These are phyloP conservation scores for Pseudopleuronectes americanus DNA, from an alignment of 2,797 vertebrate genomes.

Conservation along the genomic window DNA sequence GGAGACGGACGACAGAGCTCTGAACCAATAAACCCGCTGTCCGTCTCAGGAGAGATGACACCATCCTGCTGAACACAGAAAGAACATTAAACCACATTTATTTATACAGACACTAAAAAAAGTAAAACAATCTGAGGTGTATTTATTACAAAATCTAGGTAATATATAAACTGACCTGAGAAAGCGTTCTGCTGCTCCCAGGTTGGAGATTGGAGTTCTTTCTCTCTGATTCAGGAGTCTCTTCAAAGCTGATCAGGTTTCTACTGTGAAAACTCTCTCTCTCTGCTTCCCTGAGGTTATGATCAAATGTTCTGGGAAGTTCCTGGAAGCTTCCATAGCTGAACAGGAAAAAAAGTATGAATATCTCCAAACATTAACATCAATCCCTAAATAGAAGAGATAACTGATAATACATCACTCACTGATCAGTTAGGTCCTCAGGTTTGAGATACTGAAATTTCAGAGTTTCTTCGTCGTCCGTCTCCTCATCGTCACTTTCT, in stretches of 20 bases:
- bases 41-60: slow-evolving; percentile 90
- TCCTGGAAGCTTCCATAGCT: slow-evolving; percentile 84
- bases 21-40: slow-evolving; percentile 95
- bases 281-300: slow-evolving; percentile 49
- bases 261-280: slow-evolving; percentile 49
- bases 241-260: slow-evolving; percentile 79
- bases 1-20: slow-evolving; percentile 88
- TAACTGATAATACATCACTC: slow-evolving; percentile 58
- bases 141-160: too few species aligned
- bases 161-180: background rate
- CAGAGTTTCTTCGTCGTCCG: slow-evolving; percentile 33
- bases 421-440: slow-evolving; percentile 78
- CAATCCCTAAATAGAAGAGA: too few species aligned
- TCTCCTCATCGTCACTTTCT: background rate
- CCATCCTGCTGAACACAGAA: slow-evolving; percentile 86
- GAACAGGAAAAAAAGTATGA: slow-evolving; percentile 13
- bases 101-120: too few species aligned
- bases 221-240: slow-evolving; percentile 44
- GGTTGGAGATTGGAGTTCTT: slow-evolving; percentile 55
- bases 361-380: too few species aligned
- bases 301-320: slow-evolving; percentile 69
- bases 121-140: too few species aligned
- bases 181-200: slow-evolving; percentile 21
- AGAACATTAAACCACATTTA: too few species aligned
- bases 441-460: slow-evolving; percentile 46